Percentiles rank a stretch among this genome's conserved stretches.
Evolutionary conservation across 2,113 vertebrate genomes (phyloP).

Genomic region (Eurypyga helias): DNA sequence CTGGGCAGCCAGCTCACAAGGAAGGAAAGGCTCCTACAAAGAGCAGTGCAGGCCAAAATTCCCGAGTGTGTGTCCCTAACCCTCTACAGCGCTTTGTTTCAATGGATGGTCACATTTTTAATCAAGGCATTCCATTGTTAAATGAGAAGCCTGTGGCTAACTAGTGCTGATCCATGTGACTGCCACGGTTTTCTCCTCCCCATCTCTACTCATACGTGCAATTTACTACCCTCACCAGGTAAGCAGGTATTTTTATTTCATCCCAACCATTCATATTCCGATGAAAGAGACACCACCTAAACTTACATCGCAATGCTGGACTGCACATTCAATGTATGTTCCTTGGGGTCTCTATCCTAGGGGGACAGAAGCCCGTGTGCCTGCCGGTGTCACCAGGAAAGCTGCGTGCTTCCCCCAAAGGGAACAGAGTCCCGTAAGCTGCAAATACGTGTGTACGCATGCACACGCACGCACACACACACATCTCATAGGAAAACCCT

Average conservation of each 20-base stretch:
- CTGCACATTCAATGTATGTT: not conserved
- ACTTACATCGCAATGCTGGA: not conserved
- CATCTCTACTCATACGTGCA: not conserved
- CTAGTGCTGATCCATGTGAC: not conserved
- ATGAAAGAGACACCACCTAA: not conserved
- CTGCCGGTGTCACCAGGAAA: not conserved
- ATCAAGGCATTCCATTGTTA: not conserved
- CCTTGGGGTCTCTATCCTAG: not conserved
- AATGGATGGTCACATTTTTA: not conserved
- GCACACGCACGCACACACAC: rapidly evolving
- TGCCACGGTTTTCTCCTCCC: not conserved
- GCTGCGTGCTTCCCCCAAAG: not conserved
- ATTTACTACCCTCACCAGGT: not conserved
- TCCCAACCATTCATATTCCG: not conserved
- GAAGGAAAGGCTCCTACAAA: not conserved
- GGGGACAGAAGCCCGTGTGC: not conserved
- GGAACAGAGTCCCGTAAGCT: not conserved
- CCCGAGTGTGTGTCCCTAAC: not conserved
- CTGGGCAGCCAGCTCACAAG: not conserved
- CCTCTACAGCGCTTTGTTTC: not conserved
- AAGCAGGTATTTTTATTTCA: not conserved
- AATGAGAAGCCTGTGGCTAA: not conserved
- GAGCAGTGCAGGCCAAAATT: not conserved
- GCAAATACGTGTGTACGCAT: rapidly evolving
- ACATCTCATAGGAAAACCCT: not conserved